Conservation (phyloP, 2,888 invertebrate genomes). For the Drosophila limbata region DNA sequence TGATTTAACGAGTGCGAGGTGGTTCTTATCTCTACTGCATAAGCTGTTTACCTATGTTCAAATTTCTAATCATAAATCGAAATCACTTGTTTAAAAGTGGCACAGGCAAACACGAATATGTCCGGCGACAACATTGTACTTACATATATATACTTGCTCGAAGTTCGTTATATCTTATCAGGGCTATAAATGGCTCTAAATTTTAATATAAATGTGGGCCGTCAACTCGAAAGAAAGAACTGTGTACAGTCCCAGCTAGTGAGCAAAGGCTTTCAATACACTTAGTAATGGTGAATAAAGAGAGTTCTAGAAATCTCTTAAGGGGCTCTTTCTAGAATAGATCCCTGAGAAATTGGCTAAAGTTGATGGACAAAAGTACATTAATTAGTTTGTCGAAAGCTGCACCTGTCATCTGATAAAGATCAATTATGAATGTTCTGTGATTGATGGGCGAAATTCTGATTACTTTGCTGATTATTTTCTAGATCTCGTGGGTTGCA, state of each 20-base stretch:
- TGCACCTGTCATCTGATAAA: slow-evolving; percentile 3
- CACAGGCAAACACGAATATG: slow-evolving; percentile 43
- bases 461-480: too few relatives aligned
- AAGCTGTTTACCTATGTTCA: slow-evolving; percentile 70
- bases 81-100: slow-evolving; percentile 79
- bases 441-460: slow-evolving; percentile 24
- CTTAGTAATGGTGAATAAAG: background rate
- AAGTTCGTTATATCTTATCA: slow-evolving; percentile 62
- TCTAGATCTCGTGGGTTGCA: background rate
- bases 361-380: slow-evolving; percentile 11
- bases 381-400: background rate
- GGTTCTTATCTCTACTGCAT: slow-evolving; percentile 61
- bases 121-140: slow-evolving; percentile 36
- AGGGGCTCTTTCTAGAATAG: background rate
- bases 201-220: slow-evolving; percentile 66
- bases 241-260: slow-evolving; percentile 52
- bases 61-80: slow-evolving; percentile 73
- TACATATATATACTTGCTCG: slow-evolving; percentile 34
- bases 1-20: slow-evolving; percentile 9
- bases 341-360: background rate
- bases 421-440: background rate
- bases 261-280: slow-evolving; percentile 26
- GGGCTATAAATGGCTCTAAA: slow-evolving; percentile 66
- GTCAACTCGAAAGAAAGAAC: slow-evolving; percentile 12
- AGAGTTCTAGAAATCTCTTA: background rate